Evolutionary conservation across 2,888 invertebrate genomes (phyloP).

Genomic region (Drosophila histrio): DNA sequence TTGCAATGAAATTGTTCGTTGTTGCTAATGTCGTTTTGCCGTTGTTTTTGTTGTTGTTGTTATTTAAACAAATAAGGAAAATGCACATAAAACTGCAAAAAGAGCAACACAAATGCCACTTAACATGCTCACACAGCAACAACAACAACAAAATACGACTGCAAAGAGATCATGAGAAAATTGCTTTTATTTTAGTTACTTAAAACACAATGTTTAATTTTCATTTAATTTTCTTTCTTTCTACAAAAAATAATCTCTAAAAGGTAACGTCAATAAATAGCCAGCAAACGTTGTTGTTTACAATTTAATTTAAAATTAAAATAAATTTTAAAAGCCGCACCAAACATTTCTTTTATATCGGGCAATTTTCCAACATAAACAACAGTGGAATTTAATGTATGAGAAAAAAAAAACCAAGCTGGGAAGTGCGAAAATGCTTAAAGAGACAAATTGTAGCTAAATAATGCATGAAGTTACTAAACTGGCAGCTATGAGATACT

Average conservation of each 20-base stretch:
- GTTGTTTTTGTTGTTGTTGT: slow-evolving; percentile 46
- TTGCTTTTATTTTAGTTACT: slow-evolving; percentile 50
- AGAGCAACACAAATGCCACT: slow-evolving; percentile 52
- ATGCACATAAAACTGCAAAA: slow-evolving; percentile 59
- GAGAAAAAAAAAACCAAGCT: slow-evolving; percentile 30
- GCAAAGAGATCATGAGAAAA: slow-evolving; percentile 74
- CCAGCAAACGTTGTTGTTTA: slow-evolving; percentile 55
- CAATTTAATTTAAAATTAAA: slow-evolving; percentile 69
- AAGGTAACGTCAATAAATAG: slow-evolving; percentile 56
- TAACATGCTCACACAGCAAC: slow-evolving; percentile 43
- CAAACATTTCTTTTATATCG: slow-evolving; percentile 41
- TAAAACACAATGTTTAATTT: slow-evolving; percentile 45
- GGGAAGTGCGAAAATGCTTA: slow-evolving; percentile 19
- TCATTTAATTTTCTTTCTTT: slow-evolving; percentile 42
- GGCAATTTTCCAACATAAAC: slow-evolving; percentile 69
- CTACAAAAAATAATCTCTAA: slow-evolving; percentile 42
- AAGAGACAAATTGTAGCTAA: slow-evolving; percentile 25
- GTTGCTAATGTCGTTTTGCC: slow-evolving; percentile 33
- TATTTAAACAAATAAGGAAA: slow-evolving; percentile 75
- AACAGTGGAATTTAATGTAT: slow-evolving; percentile 51
- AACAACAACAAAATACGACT: slow-evolving; percentile 23
- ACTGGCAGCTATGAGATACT: not conserved
- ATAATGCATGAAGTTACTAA: slow-evolving; percentile 15
- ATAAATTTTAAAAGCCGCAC: slow-evolving; percentile 52
- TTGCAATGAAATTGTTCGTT: slow-evolving; percentile 47